These are phyloP conservation scores for Dipodomys stephensi DNA, from an alignment of 2,113 vertebrate species.

Conservation along the genomic window DNA sequence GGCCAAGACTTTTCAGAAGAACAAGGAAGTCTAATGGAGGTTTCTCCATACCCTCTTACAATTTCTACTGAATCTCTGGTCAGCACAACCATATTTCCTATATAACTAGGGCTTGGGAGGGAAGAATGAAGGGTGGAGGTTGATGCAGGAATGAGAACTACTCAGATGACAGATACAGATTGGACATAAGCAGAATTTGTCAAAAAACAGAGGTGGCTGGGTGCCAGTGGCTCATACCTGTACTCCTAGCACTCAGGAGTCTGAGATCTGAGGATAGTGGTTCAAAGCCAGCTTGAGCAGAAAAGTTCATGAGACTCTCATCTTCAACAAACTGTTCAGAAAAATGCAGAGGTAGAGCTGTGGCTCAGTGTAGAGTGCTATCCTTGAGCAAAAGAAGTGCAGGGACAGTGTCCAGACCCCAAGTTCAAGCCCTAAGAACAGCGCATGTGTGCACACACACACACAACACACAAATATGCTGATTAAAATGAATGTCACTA, in stretches of 20 bases:
- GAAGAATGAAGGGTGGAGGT: background rate
- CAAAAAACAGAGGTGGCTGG: background rate
- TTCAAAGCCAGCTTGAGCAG: too few relatives aligned
- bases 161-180: background rate
- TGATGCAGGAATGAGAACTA: background rate
- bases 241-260: too few relatives aligned
- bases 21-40: background rate
- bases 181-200: background rate
- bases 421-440: too few relatives aligned
- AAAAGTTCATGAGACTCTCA: too few relatives aligned
- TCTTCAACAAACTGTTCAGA: too few relatives aligned
- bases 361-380: too few relatives aligned
- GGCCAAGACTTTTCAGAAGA: background rate
- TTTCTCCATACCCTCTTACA: background rate
- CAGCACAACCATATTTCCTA: background rate
- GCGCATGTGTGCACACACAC: too few relatives aligned
- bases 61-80: background rate
- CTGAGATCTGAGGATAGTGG: too few relatives aligned
- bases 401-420: too few relatives aligned
- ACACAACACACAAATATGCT: background rate
- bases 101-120: background rate
- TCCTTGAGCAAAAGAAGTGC: too few relatives aligned
- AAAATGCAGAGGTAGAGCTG: too few relatives aligned
- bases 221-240: background rate
- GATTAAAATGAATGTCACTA: slow-evolving; percentile 2